Evolutionary conservation across 2,797 vertebrate species (phyloP).

Genomic region (Hipposideros larvatus): DNA sequence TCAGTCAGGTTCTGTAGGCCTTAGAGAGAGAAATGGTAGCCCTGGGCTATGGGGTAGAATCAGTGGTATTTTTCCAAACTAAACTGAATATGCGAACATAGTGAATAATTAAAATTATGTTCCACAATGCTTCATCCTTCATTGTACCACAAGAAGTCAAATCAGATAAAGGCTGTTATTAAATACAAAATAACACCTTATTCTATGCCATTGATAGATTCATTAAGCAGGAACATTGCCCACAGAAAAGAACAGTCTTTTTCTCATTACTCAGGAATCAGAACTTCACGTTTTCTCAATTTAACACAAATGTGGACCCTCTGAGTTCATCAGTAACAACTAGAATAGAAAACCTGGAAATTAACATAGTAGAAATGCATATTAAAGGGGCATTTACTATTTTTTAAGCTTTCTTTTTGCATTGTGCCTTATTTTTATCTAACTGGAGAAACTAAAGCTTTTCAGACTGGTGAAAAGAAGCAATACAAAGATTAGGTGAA

Average conservation of each 20-base stretch:
- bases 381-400: neutral
- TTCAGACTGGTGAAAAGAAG: neutral
- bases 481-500: neutral
- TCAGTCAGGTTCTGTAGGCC: slow-evolving; percentile 44
- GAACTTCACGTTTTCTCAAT: neutral
- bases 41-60: neutral
- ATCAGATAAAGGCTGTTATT: neutral
- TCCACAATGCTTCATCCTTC: neutral
- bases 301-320: neutral
- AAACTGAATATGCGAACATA: slow-evolving; percentile 12
- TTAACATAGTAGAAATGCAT: neutral
- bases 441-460: neutral
- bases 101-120: neutral
- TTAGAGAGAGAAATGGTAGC: slow-evolving; percentile 26
- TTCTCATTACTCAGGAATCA: neutral
- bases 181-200: slow-evolving; percentile 33
- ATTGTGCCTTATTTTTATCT: neutral
- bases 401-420: neutral
- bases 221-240: neutral
- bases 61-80: neutral
- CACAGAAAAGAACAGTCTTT: neutral
- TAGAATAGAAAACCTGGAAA: neutral
- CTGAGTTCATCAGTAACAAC: neutral
- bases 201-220: neutral
- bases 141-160: neutral